These are phyloP conservation scores for Onthophagus sagittarius DNA, from an alignment of 2,888 invertebrate genomes.

Conservation along the genomic window DNA sequence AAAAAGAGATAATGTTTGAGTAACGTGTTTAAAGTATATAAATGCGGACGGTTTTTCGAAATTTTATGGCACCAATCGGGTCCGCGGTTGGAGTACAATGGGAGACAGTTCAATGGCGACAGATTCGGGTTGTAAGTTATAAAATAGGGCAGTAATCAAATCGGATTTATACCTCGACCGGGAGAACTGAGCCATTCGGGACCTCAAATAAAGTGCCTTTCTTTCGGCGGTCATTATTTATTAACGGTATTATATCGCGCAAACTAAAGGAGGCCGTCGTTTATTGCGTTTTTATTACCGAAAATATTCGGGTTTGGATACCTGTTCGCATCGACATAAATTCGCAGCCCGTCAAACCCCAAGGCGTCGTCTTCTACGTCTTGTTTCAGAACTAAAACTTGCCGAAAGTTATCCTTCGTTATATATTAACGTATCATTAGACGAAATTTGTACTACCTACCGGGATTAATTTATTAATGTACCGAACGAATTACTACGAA, in stretches of 20 bases:
- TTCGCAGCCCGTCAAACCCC: slow-evolving; percentile 1
- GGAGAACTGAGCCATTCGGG: background rate
- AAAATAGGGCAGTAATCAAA: slow-evolving; percentile 18
- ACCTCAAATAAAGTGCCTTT: slow-evolving; percentile 14
- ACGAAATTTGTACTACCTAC: background rate
- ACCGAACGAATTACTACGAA: background rate
- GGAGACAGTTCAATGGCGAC: slow-evolving; percentile 13
- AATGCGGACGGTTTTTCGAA: background rate
- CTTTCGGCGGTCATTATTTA: slow-evolving; percentile 17
- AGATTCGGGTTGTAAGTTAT: slow-evolving; percentile 13
- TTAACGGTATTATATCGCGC: slow-evolving; percentile 18
- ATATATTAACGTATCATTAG: background rate
- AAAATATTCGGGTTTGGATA: slow-evolving; percentile 9
- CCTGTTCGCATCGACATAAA: slow-evolving; percentile 11
- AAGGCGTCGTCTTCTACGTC: background rate
- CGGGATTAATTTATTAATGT: background rate
- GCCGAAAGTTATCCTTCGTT: background rate
- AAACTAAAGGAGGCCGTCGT: slow-evolving; percentile 9
- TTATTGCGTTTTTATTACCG: slow-evolving; percentile 17
- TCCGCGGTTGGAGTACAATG: slow-evolving; percentile 1
- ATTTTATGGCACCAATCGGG: slow-evolving; percentile 10
- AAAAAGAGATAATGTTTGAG: background rate
- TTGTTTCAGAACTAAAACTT: background rate
- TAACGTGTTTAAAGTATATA: background rate
- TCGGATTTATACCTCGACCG: slow-evolving; percentile 19